phyloP scores from a whole-genome alignment of 2,797 vertebrate genomes.

The Halcyon leucocephala region DNA sequence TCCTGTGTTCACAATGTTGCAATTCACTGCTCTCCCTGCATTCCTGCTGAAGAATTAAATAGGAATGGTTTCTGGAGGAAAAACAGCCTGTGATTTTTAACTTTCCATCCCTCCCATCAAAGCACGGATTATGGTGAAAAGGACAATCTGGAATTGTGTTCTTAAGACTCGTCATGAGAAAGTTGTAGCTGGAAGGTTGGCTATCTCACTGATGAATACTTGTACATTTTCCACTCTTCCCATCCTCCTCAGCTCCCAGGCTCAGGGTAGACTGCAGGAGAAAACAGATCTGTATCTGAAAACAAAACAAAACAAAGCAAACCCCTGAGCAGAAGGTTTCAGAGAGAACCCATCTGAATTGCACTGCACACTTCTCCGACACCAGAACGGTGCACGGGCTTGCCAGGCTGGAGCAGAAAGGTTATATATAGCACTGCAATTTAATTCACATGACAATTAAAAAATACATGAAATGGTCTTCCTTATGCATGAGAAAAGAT shows the following conservation, averaged over 20 bases:
- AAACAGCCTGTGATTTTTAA: background rate
- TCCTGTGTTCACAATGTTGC: background rate
- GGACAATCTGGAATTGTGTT: conserved; percentile 5
- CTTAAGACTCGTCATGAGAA: background rate
- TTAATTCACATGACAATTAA: conserved; percentile 36
- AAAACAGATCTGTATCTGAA: background rate
- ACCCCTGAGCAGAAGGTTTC: background rate
- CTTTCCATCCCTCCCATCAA: background rate
- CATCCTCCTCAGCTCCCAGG: background rate
- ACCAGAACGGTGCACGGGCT: background rate
- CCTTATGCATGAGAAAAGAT: conserved; percentile 37
- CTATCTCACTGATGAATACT: background rate
- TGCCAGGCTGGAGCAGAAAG: background rate
- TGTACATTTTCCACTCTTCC: background rate
- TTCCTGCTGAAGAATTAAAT: background rate
- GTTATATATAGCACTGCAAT: conserved; percentile 37
- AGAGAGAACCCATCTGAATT: background rate
- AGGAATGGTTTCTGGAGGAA: background rate
- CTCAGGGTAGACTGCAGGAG: background rate
- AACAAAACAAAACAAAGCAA: background rate
- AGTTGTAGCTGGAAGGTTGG: background rate
- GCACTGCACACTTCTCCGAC: background rate
- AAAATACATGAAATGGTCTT: conserved; percentile 26
- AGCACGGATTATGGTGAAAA: background rate
- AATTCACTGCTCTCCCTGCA: background rate